phyloP scores from a whole-genome alignment of 92 coral and sea anemone species.

The Epizoanthus scotinus region DNA sequence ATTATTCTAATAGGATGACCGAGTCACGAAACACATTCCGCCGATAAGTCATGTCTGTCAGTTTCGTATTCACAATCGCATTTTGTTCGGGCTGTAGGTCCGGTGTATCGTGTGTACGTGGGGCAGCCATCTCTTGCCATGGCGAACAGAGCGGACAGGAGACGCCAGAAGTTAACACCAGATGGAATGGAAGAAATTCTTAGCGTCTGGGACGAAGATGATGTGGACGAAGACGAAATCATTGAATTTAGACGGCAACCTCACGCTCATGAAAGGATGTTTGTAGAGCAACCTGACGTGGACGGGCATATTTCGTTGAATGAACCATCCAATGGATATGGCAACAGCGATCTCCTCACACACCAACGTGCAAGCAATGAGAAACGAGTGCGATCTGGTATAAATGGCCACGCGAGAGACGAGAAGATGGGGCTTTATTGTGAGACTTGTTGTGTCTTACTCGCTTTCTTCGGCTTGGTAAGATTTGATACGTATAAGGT shows the following conservation, averaged over 20 bases:
- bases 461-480: constrained; percentile 93
- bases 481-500: constrained; percentile 6
- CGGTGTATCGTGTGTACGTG: not conserved
- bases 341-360: constrained; percentile 1
- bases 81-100: constrained; percentile 16
- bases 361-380: constrained; percentile 15
- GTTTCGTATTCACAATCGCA: constrained; percentile 26
- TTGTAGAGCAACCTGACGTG: not conserved
- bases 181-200: constrained; percentile 90
- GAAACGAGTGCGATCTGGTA: constrained; percentile 32
- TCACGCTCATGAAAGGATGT: constrained; percentile 26
- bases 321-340: constrained; percentile 24
- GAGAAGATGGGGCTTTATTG: constrained; percentile 48
- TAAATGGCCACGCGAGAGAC: constrained; percentile 28
- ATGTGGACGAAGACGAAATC: constrained; percentile 89
- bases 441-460: constrained; percentile 62
- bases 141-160: constrained; percentile 39
- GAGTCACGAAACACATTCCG: constrained; percentile 20
- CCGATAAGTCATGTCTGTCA: constrained; percentile 1
- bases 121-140: not conserved
- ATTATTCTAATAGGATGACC: too few species aligned
- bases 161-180: constrained; percentile 57
- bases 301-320: constrained; percentile 11
- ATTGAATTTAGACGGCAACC: constrained; percentile 79
- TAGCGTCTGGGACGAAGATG: constrained; percentile 89